Conservation (phyloP, 2,797 vertebrate species). For the Protosalanx chinensis region DNA sequence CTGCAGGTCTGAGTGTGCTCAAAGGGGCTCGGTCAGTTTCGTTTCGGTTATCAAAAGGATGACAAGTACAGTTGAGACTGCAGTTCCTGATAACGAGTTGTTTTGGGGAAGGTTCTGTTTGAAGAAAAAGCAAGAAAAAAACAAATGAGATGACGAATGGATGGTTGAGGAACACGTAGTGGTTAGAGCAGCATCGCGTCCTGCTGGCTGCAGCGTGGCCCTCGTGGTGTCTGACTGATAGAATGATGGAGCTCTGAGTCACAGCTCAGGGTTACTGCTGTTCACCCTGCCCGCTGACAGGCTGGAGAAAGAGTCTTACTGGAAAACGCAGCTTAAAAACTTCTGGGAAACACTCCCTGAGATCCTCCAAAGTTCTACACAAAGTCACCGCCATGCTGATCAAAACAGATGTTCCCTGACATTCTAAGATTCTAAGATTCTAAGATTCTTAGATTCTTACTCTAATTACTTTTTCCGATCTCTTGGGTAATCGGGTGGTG, state of each 20-base stretch:
- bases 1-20: constrained; percentile 29
- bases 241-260: too few relatives aligned
- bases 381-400: too few relatives aligned
- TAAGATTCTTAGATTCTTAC: too few relatives aligned
- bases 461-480: constrained; percentile 45
- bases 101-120: neutral
- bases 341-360: constrained; percentile 35
- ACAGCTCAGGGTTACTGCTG: too few relatives aligned
- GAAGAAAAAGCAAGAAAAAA: neutral
- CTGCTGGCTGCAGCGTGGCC: neutral
- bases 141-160: neutral
- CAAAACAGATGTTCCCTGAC: constrained; percentile 2
- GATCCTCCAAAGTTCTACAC: neutral
- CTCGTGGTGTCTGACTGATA: too few relatives aligned
- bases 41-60: neutral
- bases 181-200: constrained; percentile 14
- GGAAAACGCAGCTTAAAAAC: constrained; percentile 15
- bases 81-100: neutral
- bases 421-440: too few relatives aligned
- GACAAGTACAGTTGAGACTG: neutral
- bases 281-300: neutral
- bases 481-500: constrained; percentile 42
- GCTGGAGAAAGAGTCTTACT: constrained; percentile 4
- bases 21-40: constrained; percentile 31
- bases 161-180: neutral